phyloP scores from a whole-genome alignment of 2,797 vertebrate genomes.

The Sebastes cheni region DNA sequence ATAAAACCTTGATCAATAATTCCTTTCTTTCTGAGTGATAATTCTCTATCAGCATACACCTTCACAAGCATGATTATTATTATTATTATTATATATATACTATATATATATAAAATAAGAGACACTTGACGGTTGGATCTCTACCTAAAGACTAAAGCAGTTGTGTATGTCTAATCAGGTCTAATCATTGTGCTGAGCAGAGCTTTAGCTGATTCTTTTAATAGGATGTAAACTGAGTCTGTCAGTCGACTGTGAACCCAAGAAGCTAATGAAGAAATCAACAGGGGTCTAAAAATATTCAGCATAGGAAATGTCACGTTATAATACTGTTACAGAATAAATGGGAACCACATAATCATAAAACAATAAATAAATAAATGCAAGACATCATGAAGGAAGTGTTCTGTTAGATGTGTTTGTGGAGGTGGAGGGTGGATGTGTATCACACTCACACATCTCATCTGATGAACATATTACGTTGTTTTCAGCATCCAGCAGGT shows the following conservation, averaged over 20 bases:
- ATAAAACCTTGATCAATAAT: not conserved
- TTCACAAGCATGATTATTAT: not conserved
- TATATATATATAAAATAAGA: not conserved
- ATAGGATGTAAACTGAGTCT: conserved; percentile 5
- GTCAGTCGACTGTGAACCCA: conserved; percentile 16
- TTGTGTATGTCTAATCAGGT: not conserved
- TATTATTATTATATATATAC: not conserved
- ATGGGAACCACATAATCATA: conserved; percentile 9
- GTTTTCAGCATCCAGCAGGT: conserved; percentile 4
- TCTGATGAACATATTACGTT: not conserved
- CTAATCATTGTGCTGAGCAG: conserved; percentile 23
- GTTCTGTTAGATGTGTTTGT: not conserved
- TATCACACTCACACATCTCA: not conserved
- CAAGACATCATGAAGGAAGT: not conserved
- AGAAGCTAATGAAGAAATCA: conserved; percentile 41
- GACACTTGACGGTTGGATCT: not conserved
- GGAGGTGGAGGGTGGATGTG: not conserved
- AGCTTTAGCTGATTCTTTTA: conserved; percentile 27
- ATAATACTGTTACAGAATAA: not conserved
- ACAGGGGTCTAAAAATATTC: conserved; percentile 41
- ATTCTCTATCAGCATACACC: not conserved
- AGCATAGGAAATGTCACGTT: conserved; percentile 17
- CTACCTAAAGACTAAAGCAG: not conserved
- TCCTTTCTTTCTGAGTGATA: not conserved
- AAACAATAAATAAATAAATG: not conserved